Base-by-base conservation (phyloP, 1,140 invertebrate genomes). In the Scaptomyza graminum region DNA sequence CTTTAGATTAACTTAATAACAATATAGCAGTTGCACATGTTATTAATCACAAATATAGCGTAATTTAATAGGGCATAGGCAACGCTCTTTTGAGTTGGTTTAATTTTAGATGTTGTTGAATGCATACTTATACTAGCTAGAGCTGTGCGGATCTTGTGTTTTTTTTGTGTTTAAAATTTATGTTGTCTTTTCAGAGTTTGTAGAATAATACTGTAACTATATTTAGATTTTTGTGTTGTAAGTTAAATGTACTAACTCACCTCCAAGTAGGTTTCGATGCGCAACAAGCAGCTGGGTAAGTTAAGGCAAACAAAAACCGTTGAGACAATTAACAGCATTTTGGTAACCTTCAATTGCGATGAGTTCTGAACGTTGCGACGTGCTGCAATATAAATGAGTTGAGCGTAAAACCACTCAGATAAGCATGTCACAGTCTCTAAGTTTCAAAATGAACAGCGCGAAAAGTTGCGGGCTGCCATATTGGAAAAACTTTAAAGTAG, bases 321-420 rank as follows among this genome's bases (percentile, higher is more conserved):
- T 1, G 96, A 96, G 6, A 97, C 95, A 16, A 97, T 92, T 0
- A 97, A 93, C 9, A 97, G 93, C 95, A 97, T 97, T 90, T 96
- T 95, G 3, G 96, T 97, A 9, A 97, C 94, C 82, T 95, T 95
- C 4, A 93, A 92, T 76, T 95, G 94, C 15, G 94, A 94, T 28
- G 93, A 93, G 62, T 90, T 92, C 6, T 83, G 73, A 22, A 88
- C 67, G 72, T 89, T 90, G 61, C 79, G 79, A 25, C 79, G 79
- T 49, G 73, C 90, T 91, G 61, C 8, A 74, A 64, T 51, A 11
- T 54, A n/a, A 49, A 46, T 7, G 12, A n/a, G 37, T 39, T 39
- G 2, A 39, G 37, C 8, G 12, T 39, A 11, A 18, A 39, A n/a
- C 37, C 12, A 39, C 1, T 41, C 37, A 12, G 37, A 41, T 41